phyloP scores from a whole-genome alignment of 2,113 vertebrate genomes.

The Peromyscus californicus region DNA sequence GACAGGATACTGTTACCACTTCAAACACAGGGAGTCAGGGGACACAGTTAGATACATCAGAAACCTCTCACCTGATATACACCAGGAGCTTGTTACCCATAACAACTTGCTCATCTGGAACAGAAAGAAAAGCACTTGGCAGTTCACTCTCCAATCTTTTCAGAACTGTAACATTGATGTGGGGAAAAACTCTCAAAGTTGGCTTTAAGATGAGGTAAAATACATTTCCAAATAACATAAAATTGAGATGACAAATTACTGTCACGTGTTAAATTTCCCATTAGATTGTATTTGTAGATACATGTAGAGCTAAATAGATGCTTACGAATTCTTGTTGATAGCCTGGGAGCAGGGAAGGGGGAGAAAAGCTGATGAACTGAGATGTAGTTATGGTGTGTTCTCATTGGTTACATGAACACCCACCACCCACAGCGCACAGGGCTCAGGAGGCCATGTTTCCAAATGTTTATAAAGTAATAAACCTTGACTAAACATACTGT shows the following conservation, averaged over 20 bases:
- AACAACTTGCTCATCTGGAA: constrained; percentile 95
- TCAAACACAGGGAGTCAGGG: background rate
- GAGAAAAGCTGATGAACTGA: background rate
- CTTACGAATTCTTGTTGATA: background rate
- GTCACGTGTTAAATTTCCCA: background rate
- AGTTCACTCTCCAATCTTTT: constrained; percentile 63
- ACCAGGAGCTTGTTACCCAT: constrained; percentile 99
- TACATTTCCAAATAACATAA: constrained; percentile 43
- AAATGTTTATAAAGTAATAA: constrained; percentile 23
- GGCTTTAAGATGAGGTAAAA: constrained; percentile 32
- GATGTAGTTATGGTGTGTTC: background rate
- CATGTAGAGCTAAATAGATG: background rate
- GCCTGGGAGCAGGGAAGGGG: background rate
- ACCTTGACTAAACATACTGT: background rate
- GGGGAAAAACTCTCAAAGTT: constrained; percentile 41
- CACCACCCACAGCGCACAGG: background rate
- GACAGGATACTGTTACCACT: background rate
- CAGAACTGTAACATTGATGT: constrained; percentile 46
- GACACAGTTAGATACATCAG: background rate
- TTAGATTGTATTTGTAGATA: constrained; percentile 16
- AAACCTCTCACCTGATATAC: constrained; percentile 94
- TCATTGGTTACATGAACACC: background rate
- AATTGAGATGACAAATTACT: background rate
- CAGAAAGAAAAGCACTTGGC: constrained; percentile 73
- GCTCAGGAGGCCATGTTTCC: background rate